Conservation (phyloP, 2,888 invertebrate genomes). For the Caenorhabditis plicata region DNA sequence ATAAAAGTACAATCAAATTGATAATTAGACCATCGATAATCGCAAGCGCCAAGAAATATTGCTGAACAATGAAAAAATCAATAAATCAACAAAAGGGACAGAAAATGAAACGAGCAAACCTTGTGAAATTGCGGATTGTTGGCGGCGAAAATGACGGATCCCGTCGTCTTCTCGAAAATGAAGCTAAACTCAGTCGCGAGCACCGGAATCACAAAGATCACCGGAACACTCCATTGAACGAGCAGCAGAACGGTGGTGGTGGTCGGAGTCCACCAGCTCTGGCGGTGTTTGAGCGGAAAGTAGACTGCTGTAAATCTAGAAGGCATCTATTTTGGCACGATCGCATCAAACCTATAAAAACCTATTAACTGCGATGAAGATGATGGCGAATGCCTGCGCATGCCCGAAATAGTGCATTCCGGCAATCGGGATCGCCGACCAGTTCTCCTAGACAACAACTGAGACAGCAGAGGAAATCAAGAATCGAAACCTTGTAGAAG, state of each 20-base stretch:
- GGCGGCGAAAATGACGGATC: conserved; percentile 41
- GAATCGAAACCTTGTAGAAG: conserved; percentile 19
- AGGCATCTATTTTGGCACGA: no score
- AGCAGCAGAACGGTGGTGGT: conserved; percentile 30
- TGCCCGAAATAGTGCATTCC: conserved; percentile 51
- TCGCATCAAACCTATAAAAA: no score
- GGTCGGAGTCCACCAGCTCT: conserved; percentile 47
- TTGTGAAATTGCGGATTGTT: conserved; percentile 42
- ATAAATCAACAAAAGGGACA: background rate
- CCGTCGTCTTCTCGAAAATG: conserved; percentile 29
- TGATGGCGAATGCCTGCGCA: conserved; percentile 52
- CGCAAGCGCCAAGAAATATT: conserved; percentile 45
- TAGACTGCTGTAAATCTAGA: conserved; percentile 54
- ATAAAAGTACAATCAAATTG: conserved; percentile 42
- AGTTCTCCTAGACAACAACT: conserved; percentile 23
- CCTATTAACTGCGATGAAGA: conserved; percentile 48
- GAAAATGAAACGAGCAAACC: conserved; percentile 9
- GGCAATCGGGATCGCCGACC: conserved; percentile 41
- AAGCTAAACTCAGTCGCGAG: conserved; percentile 46
- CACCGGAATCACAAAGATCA: conserved; percentile 39
- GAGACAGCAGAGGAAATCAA: background rate
- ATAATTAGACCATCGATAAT: conserved; percentile 47
- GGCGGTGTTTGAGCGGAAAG: conserved; percentile 46
- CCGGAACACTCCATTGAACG: conserved; percentile 47
- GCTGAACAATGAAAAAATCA: conserved; percentile 26